A percentile compares a stretch with the other conserved stretches of the same genome.
phyloP scores from a whole-genome alignment of 2,888 invertebrate species.

The Ceriagrion tenellum region DNA sequence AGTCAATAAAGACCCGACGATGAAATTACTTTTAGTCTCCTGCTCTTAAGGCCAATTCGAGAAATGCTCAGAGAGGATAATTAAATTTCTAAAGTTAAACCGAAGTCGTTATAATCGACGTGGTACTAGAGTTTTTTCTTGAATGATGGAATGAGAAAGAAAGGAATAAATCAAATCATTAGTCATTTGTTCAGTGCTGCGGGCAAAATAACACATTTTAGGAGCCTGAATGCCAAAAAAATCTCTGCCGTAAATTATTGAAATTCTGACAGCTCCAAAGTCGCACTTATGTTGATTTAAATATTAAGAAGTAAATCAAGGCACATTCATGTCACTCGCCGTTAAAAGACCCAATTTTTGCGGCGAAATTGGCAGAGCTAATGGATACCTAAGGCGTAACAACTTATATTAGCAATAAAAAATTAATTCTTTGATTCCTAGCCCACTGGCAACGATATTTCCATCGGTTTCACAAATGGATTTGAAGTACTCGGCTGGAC shows the following conservation, averaged over 20 bases:
- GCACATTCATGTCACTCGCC: not conserved
- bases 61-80: slow-evolving; percentile 4
- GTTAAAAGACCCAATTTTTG: not conserved
- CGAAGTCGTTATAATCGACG: not conserved
- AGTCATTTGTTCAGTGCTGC: not conserved
- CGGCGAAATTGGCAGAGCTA: no score
- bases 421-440: no score
- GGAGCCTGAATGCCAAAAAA: not conserved
- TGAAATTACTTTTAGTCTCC: not conserved
- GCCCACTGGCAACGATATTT: no score
- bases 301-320: not conserved
- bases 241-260: not conserved
- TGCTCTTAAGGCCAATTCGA: not conserved
- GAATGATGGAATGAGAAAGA: not conserved
- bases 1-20: not conserved
- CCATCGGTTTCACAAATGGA: no score
- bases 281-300: not conserved
- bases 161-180: not conserved
- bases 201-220: slow-evolving; percentile 5
- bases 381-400: no score
- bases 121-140: not conserved
- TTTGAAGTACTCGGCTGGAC: no score
- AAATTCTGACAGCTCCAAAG: slow-evolving; percentile 3
- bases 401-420: no score
- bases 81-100: slow-evolving; percentile 1